phyloP scores from a whole-genome alignment of 1,140 invertebrate genomes.

The Ceratosolen fusciceps region DNA sequence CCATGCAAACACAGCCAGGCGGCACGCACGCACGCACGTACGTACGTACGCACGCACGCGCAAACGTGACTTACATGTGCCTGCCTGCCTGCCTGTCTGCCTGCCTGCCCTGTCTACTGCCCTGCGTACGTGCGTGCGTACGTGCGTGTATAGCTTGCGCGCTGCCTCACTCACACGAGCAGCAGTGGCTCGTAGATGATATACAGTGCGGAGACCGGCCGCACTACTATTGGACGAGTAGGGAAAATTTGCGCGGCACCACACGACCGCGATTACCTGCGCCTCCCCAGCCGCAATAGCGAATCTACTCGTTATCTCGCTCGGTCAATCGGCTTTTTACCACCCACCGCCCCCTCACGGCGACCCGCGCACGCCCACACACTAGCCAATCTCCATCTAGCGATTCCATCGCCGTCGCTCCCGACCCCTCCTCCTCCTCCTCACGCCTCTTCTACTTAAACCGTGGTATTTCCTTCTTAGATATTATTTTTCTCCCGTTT shows the following conservation, averaged over 20 bases:
- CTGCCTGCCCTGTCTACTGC: slow-evolving; percentile 28
- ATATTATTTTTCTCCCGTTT: too few relatives aligned
- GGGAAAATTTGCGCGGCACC: slow-evolving; percentile 47
- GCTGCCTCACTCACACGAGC: too few relatives aligned
- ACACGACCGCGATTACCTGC: slow-evolving; percentile 53
- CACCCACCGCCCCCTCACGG: neutral
- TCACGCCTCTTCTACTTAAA: neutral
- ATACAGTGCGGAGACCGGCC: slow-evolving; percentile 46
- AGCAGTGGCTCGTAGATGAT: neutral
- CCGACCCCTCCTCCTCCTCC: neutral
- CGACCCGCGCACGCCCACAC: neutral
- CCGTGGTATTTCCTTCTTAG: too few relatives aligned
- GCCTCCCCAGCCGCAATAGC: neutral
- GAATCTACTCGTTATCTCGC: slow-evolving; percentile 10
- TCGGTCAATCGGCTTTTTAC: neutral
- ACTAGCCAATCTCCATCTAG: neutral
- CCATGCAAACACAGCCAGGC: neutral
- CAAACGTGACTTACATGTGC: too few relatives aligned
- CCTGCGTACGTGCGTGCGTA: slow-evolving; percentile 27
- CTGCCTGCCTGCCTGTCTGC: neutral
- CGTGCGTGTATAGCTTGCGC: too few relatives aligned
- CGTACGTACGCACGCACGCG: neutral
- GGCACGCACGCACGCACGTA: neutral
- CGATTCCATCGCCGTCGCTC: neutral
- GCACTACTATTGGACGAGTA: neutral